A percentile compares a stretch with the other conserved stretches of the same genome.
Evolutionary conservation across 2,113 vertebrate species (phyloP).

Genomic region (Recurvirostra avosetta): DNA sequence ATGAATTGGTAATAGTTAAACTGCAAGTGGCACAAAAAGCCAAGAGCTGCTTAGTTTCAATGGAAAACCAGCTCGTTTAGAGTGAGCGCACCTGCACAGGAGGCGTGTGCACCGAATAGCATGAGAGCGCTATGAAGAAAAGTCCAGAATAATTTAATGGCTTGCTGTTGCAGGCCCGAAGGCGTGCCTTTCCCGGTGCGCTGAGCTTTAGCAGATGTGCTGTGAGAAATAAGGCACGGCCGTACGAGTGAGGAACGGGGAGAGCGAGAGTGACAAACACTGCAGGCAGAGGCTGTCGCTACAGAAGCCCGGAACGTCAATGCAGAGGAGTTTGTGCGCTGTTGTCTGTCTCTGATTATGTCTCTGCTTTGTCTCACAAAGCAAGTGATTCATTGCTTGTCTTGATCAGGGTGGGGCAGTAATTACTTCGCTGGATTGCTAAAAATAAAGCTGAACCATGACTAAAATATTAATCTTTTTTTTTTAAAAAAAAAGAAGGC

Average conservation of each 20-base stretch:
- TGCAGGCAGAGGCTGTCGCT: background rate
- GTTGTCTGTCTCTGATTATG: background rate
- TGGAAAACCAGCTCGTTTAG: background rate
- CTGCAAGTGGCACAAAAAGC: background rate
- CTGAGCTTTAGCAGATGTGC: background rate
- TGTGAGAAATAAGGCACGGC: background rate
- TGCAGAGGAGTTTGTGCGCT: background rate
- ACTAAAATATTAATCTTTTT: background rate
- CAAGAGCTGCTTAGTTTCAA: background rate
- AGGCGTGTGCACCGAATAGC: background rate
- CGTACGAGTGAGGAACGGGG: accelerated
- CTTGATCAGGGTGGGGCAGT: background rate
- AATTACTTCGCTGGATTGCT: background rate
- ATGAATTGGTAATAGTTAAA: background rate
- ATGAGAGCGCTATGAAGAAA: background rate
- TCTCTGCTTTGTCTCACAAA: background rate
- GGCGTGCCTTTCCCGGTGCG: background rate
- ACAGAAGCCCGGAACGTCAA: background rate
- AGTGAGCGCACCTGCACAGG: background rate
- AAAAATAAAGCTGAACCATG: background rate
- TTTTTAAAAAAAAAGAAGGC: background rate
- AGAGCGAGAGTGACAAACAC: background rate
- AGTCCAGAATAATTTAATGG: background rate
- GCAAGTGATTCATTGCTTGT: background rate
- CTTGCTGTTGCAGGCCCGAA: background rate